phyloP scores from a whole-genome alignment of 2,113 vertebrate genomes.

The Herpailurus yagouaroundi region DNA sequence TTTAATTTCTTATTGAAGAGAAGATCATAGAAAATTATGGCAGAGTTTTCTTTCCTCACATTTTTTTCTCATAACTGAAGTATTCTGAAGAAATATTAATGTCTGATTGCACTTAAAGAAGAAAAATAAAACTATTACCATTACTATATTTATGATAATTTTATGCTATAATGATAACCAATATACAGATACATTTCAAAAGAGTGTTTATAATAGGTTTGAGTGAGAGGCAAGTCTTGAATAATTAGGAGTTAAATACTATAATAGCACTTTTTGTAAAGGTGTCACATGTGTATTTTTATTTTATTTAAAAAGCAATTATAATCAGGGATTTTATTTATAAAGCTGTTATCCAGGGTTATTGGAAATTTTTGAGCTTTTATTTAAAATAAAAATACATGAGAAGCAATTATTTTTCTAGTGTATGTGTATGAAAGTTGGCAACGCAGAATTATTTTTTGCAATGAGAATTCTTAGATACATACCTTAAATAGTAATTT shows the following conservation, averaged over 20 bases:
- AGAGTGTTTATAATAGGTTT: slow-evolving; percentile 10
- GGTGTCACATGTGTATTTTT: slow-evolving; percentile 21
- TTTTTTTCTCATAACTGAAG: slow-evolving; percentile 21
- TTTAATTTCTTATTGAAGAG: slow-evolving; percentile 39
- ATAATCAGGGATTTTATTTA: slow-evolving; percentile 15
- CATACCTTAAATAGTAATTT: slow-evolving; percentile 39
- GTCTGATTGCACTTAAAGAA: slow-evolving; percentile 16
- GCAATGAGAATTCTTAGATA: slow-evolving; percentile 14
- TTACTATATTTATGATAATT: slow-evolving; percentile 53
- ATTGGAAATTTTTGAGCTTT: slow-evolving; percentile 35
- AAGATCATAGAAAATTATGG: background rate
- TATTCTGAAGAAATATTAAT: slow-evolving; percentile 63
- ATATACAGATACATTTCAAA: slow-evolving; percentile 36
- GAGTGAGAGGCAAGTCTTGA: slow-evolving; percentile 32
- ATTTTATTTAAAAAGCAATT: slow-evolving; percentile 58
- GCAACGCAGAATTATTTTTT: slow-evolving; percentile 38
- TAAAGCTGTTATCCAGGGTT: slow-evolving; percentile 31
- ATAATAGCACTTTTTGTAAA: slow-evolving; percentile 1
- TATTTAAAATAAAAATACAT: slow-evolving; percentile 63
- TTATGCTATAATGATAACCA: slow-evolving; percentile 17
- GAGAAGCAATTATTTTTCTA: slow-evolving; percentile 48
- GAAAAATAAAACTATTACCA: slow-evolving; percentile 16
- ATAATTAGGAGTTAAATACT: slow-evolving; percentile 38
- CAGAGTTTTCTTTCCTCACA: background rate
- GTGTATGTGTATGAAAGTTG: background rate